phyloP scores from a whole-genome alignment of 1,140 invertebrate species.

The Cotesia chilonis region DNA sequence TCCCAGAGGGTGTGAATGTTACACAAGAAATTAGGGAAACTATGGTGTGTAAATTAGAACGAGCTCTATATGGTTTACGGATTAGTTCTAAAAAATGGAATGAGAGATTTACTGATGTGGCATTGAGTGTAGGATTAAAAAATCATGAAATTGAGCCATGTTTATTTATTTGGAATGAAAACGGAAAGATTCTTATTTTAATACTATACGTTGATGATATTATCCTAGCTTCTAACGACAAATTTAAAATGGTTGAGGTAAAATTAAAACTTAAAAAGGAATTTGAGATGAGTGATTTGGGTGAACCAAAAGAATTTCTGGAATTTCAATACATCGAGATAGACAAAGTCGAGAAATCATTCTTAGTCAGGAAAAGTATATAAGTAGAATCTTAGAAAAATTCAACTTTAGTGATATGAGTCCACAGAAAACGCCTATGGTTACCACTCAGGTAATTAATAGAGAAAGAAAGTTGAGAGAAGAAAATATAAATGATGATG shows the following conservation, averaged over 20 bases:
- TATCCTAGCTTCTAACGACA: slow-evolving; percentile 24
- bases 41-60: slow-evolving; percentile 44
- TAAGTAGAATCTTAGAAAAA: slow-evolving; percentile 28
- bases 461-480: slow-evolving; percentile 29
- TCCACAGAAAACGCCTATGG: slow-evolving; percentile 32
- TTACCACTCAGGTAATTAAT: slow-evolving; percentile 31
- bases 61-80: slow-evolving; percentile 46
- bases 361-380: slow-evolving; percentile 30
- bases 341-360: slow-evolving; percentile 27
- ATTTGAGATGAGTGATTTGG: slow-evolving; percentile 29
- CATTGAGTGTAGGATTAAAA: slow-evolving; percentile 33
- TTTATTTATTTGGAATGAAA: slow-evolving; percentile 48
- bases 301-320: slow-evolving; percentile 29
- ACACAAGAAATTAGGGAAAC: background rate
- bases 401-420: slow-evolving; percentile 29
- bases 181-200: slow-evolving; percentile 22
- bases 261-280: slow-evolving; percentile 21
- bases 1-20: slow-evolving; percentile 44
- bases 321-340: slow-evolving; percentile 25
- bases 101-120: slow-evolving; percentile 39
- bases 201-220: slow-evolving; percentile 34
- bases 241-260: slow-evolving; percentile 20
- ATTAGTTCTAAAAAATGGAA: background rate
- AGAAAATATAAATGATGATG: slow-evolving; percentile 12
- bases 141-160: slow-evolving; percentile 48